Evolutionary conservation across 2,797 vertebrate genomes (phyloP).

Genomic region (Crypturellus tataupa): DNA sequence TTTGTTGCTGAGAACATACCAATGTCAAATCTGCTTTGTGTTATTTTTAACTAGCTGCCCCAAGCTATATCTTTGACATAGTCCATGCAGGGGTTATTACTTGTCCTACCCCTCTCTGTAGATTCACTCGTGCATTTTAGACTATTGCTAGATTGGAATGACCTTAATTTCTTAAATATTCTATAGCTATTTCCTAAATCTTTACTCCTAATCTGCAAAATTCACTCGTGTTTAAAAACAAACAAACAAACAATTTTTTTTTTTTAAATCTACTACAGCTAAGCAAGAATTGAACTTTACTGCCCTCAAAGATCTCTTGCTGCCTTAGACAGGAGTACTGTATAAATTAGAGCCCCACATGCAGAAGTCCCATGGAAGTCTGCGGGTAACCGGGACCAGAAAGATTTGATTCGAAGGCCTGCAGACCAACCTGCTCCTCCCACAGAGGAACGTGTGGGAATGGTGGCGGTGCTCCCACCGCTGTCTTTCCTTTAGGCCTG

Average conservation of each 20-base stretch:
- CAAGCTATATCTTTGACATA: not conserved
- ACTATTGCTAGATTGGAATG: not conserved
- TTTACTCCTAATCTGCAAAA: not conserved
- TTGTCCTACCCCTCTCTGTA: not conserved
- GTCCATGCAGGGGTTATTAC: not conserved
- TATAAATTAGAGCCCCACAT: not conserved
- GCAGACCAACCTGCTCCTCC: not conserved
- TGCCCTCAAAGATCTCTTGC: not conserved
- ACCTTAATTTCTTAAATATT: not conserved
- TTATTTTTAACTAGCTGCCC: not conserved
- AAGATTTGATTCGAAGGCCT: not conserved
- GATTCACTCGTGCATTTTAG: not conserved
- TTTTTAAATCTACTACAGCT: not conserved
- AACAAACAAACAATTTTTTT: not conserved
- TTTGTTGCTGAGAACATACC: not conserved
- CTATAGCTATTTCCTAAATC: not conserved
- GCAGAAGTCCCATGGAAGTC: not conserved
- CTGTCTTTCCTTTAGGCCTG: not conserved
- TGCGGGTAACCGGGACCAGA: not conserved
- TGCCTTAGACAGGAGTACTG: not conserved
- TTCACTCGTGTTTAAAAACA: not conserved
- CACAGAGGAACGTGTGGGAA: not conserved
- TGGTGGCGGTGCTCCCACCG: not conserved
- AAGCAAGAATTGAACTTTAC: not conserved
- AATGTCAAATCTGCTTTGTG: constrained; percentile 8